Percentiles rank a stretch among this genome's conserved stretches.
These are phyloP conservation scores for Priocnemis perturbator DNA, from an alignment of 2,888 invertebrate species.

Conservation along the genomic window DNA sequence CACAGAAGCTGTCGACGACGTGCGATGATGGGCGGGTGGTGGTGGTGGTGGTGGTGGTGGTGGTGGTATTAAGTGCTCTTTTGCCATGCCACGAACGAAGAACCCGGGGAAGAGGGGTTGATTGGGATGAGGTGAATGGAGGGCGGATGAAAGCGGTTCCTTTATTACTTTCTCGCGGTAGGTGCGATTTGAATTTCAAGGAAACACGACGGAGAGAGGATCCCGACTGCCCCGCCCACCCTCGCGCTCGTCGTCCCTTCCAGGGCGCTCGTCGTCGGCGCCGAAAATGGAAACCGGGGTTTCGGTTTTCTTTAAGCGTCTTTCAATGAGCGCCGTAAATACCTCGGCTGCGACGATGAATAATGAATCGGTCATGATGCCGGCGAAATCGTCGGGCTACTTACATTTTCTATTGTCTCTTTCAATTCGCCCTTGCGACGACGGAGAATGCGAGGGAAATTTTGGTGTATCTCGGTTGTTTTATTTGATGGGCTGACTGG, in stretches of 20 bases:
- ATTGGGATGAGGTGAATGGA: too few species aligned
- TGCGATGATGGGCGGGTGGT: conserved; percentile 36
- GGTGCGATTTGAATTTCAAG: conserved; percentile 53
- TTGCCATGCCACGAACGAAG: conserved; percentile 37
- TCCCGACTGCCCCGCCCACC: not conserved
- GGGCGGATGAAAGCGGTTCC: conserved; percentile 43
- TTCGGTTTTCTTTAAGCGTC: not conserved
- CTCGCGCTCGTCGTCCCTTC: not conserved
- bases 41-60: conserved; percentile 15
- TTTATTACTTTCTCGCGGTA: conserved; percentile 53
- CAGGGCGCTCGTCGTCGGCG: not conserved
- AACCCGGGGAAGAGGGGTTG: conserved; percentile 30
- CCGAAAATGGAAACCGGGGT: conserved; percentile 3
- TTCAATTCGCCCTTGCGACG: too few species aligned
- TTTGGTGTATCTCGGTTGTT: too few species aligned
- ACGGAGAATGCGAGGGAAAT: too few species aligned
- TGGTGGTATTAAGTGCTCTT: conserved; percentile 53
- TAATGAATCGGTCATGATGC: conserved; percentile 1
- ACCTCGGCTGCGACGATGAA: conserved; percentile 4
- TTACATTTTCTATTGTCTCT: too few species aligned
- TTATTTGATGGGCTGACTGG: too few species aligned
- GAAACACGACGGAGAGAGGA: conserved; percentile 10
- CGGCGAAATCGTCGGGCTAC: not conserved
- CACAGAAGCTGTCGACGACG: conserved; percentile 41
- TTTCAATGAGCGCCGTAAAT: conserved; percentile 1